A percentile compares a stretch with the other conserved stretches of the same genome.
phyloP scores from a whole-genome alignment of 2,888 invertebrate genomes.

The Rhagonycha fulva region DNA sequence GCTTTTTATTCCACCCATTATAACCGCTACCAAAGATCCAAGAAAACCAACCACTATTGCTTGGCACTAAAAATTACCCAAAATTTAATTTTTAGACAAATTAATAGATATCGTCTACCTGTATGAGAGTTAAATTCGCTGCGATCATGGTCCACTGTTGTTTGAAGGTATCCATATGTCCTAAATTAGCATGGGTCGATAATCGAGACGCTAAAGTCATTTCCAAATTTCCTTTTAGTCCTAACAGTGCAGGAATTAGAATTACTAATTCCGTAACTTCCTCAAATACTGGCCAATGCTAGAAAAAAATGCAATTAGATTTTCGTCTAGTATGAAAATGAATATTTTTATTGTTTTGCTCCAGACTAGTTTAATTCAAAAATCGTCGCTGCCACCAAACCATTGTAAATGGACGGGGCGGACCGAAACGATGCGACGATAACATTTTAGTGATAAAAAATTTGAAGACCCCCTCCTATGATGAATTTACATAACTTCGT shows the following conservation, averaged over 20 bases:
- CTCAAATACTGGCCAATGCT: constrained; percentile 75
- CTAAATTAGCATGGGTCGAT: constrained; percentile 79
- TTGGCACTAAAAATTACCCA: constrained; percentile 59
- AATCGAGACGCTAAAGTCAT: constrained; percentile 82
- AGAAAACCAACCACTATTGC: constrained; percentile 75
- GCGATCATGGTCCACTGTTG: constrained; percentile 69
- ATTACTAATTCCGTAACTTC: constrained; percentile 73
- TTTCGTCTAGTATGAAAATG: no score
- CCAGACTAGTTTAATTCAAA: no score
- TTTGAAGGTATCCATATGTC: constrained; percentile 71
- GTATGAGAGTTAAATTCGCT: constrained; percentile 75
- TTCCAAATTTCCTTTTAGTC: constrained; percentile 81
- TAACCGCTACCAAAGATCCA: constrained; percentile 70
- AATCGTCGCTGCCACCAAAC: no score
- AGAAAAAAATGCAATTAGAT: constrained; percentile 34
- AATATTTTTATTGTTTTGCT: no score
- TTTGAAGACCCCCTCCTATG: no score
- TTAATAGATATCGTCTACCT: constrained; percentile 56
- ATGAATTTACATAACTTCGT: no score
- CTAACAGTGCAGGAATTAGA: constrained; percentile 76
- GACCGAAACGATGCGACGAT: no score
- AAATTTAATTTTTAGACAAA: not conserved
- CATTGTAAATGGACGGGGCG: no score
- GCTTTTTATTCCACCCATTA: constrained; percentile 68
- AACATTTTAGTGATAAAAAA: no score